A percentile compares a stretch with the other conserved stretches of the same genome.
Evolutionary conservation across 1,140 invertebrate species (phyloP).

Genomic region (Anastrepha ludens): DNA sequence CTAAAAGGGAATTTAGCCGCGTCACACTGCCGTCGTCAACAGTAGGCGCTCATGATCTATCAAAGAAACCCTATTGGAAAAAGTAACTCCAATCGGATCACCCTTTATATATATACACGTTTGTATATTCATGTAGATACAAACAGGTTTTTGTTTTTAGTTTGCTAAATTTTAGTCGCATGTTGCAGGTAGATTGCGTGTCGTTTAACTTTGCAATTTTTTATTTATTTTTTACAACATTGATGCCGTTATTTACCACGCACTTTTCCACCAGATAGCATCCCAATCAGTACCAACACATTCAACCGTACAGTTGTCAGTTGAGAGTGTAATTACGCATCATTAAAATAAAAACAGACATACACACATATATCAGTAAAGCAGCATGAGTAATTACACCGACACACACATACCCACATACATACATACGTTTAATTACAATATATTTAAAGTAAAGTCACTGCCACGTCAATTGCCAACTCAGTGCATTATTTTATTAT

Average conservation of each 20-base stretch:
- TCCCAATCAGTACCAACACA: background rate
- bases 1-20: too few relatives aligned
- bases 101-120: too few relatives aligned
- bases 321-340: background rate
- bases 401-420: background rate
- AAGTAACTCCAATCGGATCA: too few relatives aligned
- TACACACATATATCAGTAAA: too few relatives aligned
- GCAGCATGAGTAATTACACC: background rate
- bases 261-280: background rate
- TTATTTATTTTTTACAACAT: background rate
- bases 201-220: background rate
- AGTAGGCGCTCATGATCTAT: too few relatives aligned
- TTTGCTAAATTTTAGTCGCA: background rate
- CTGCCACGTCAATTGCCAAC: slow-evolving; percentile 32
- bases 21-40: too few relatives aligned
- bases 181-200: background rate
- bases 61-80: too few relatives aligned
- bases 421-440: too few relatives aligned
- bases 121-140: too few relatives aligned
- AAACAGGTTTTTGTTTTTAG: background rate
- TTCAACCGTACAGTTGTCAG: background rate
- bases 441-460: background rate
- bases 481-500: background rate
- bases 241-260: background rate
- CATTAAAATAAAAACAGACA: background rate